phyloP scores from a whole-genome alignment of 2,888 invertebrate genomes.

The Deroplatys truncata region DNA sequence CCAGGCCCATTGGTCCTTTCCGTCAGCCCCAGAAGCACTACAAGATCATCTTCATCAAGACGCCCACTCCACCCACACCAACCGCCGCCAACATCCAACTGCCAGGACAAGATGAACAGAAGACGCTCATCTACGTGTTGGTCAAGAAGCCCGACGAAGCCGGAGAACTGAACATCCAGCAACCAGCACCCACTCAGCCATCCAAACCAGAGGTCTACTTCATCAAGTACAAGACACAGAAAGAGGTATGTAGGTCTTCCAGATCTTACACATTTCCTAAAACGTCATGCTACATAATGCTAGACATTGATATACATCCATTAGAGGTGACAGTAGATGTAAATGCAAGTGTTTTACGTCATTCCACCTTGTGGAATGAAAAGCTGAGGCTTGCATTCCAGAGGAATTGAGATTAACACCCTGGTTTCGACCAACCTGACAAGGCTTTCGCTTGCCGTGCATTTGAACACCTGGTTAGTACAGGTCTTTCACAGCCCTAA shows the following conservation, averaged over 20 bases:
- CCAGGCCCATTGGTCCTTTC: conserved; percentile 52
- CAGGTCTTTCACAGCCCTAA: no score
- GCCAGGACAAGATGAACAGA: conserved; percentile 73
- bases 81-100: conserved; percentile 70
- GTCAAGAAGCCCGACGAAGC: conserved; percentile 86
- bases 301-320: no score
- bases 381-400: no score
- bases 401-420: no score
- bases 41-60: conserved; percentile 91
- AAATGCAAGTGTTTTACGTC: no score
- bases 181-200: conserved; percentile 77
- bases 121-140: conserved; percentile 83
- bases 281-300: no score
- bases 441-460: no score
- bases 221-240: conserved; percentile 76
- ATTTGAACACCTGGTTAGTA: no score
- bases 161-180: conserved; percentile 73
- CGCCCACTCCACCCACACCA: conserved; percentile 78
- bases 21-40: conserved; percentile 76
- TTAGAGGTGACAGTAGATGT: no score
- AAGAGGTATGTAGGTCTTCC: conserved; percentile 33
- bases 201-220: conserved; percentile 89
- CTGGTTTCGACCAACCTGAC: conserved; percentile 35
- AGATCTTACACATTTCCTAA: no score
- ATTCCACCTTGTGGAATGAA: no score